Evolutionary conservation across 37 sponge, comb jelly and placozoan genomes (phyloP).

Genomic region (Cliona cf. orientalis): DNA sequence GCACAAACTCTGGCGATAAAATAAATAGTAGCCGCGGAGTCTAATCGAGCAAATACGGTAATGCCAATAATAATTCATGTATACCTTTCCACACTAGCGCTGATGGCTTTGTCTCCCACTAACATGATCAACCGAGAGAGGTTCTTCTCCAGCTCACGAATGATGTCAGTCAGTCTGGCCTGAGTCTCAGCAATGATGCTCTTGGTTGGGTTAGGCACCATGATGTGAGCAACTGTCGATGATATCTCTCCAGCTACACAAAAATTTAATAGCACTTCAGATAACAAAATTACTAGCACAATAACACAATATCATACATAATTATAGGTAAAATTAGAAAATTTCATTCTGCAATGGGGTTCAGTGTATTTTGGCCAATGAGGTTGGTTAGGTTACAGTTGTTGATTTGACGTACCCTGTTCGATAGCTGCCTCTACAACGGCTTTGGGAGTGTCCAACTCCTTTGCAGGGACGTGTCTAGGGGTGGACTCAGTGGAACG

Average conservation of each 20-base stretch:
- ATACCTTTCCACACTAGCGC: background rate
- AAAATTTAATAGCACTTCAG: background rate
- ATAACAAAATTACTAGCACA: background rate
- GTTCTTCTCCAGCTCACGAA: constrained; percentile 42
- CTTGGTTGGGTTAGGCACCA: constrained; percentile 74
- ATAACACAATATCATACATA: background rate
- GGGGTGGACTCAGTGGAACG: constrained; percentile 7
- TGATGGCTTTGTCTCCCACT: background rate
- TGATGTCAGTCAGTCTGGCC: constrained; percentile 44
- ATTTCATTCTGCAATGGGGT: too few species aligned
- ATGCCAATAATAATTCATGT: too few species aligned
- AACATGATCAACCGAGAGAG: constrained; percentile 31
- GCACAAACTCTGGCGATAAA: too few species aligned
- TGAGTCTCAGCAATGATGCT: constrained; percentile 62
- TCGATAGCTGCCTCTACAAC: constrained; percentile 17
- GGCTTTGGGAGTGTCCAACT: background rate
- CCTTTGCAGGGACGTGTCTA: background rate
- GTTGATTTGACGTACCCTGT: constrained; percentile 16
- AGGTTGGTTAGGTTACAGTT: too few species aligned
- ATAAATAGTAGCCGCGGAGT: too few species aligned
- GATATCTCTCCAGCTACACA: constrained; percentile 55
- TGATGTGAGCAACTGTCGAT: constrained; percentile 56
- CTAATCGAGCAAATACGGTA: too few species aligned
- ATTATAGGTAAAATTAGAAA: background rate
- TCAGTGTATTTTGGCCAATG: too few species aligned